These are phyloP conservation scores for Orientallactaga sibirica DNA, from an alignment of 2,797 vertebrate genomes.

Conservation along the genomic window DNA sequence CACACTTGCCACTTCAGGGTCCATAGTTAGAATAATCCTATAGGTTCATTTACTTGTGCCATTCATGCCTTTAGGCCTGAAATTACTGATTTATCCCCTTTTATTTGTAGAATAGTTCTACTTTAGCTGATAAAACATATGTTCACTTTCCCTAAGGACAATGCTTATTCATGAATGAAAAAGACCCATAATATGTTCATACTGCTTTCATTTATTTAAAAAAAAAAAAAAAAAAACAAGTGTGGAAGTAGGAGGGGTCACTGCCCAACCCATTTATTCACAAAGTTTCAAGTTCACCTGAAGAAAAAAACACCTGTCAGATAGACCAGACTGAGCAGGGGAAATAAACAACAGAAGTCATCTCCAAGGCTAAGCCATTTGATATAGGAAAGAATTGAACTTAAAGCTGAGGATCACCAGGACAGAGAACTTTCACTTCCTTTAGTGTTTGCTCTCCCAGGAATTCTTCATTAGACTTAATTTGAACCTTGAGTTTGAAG, in stretches of 20 bases:
- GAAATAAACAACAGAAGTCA: slow-evolving; percentile 12
- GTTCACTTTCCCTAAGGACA: background rate
- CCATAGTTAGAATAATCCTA: background rate
- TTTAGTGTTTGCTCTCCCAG: slow-evolving; percentile 42
- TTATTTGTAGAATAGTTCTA: slow-evolving; percentile 18
- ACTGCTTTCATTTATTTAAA: background rate
- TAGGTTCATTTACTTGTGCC: background rate
- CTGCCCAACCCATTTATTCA: slow-evolving; percentile 50
- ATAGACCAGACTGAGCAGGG: background rate
- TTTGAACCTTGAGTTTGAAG: slow-evolving; percentile 78
- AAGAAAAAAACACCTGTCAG: background rate
- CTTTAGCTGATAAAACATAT: background rate
- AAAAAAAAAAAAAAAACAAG: slow-evolving; percentile 53
- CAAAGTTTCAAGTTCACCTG: slow-evolving; percentile 9
- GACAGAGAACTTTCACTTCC: slow-evolving; percentile 50
- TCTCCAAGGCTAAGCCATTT: slow-evolving; percentile 71
- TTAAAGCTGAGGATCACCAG: slow-evolving; percentile 72
- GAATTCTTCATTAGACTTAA: slow-evolving; percentile 82
- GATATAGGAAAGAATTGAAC: slow-evolving; percentile 73
- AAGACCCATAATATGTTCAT: background rate
- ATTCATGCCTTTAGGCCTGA: background rate
- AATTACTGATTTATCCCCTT: background rate
- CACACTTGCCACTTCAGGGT: background rate
- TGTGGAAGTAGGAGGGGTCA: slow-evolving; percentile 22
- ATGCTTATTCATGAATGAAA: background rate